Evolutionary conservation across 2,797 vertebrate species (phyloP), one percentile per base, ranked within the genome.

Genomic region (Oreochromis grahami): DNA sequence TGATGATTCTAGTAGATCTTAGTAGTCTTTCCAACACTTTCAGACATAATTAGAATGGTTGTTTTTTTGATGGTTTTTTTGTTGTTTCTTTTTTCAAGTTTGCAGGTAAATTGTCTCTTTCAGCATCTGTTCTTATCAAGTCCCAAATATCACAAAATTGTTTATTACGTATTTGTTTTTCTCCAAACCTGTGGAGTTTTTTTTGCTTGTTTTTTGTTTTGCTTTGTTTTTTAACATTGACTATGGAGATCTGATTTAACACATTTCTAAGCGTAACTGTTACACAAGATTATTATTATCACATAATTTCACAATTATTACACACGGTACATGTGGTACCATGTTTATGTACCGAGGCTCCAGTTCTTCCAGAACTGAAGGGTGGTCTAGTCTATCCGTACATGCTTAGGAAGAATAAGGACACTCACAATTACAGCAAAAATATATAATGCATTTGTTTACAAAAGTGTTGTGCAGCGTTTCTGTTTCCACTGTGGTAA

Each of bases 401-500:
- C 65, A 70, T 70, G 65, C 3, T 17, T 21, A 43, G 26, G 38
- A 70, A 70, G 63, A 43, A 65, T 3, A 41, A 43, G 63, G 41
- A 68, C 38, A 14, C 36, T 41, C 36, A 0, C 32, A 63, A 17
- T n/a, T 63, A 1, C 8, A 26, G 38, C 43, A 70, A 43, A 19
- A 48, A 48, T 2, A 26, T 0, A 29, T 26, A 29, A 9, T 48
- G 43, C 9, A 48, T 45, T 5, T 45, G 41, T 72, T 72, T 72
- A 72, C 41, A 12, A 29, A 19, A 3, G 6, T 19, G 9, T 70
- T 70, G 14, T 11, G 19, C 9, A 17, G 41, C 14, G 1, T 45
- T 70, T 43, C 14, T 70, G 41, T 29, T 72, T 70, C 65, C 45
- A 72, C 24, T 72, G 14, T 45, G 65, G 14, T 45, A 24, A 45